Conservation (phyloP, 2,113 vertebrate genomes). For the Nerophis lumbriciformis region DNA sequence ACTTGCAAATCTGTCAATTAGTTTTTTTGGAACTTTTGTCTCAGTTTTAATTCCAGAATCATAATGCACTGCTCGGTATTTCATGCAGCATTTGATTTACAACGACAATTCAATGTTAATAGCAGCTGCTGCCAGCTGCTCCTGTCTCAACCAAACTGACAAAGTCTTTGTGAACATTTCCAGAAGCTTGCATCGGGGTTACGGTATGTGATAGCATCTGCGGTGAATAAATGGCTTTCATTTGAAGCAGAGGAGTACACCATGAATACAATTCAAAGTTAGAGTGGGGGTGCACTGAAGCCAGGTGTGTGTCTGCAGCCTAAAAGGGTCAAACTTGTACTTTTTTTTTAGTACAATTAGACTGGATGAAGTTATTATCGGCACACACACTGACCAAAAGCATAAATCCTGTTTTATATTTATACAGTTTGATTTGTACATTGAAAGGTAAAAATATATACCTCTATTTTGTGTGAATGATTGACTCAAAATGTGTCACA, state of each 20-base stretch:
- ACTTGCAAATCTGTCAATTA: background rate
- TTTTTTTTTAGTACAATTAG: background rate
- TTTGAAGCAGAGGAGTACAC: slow-evolving; percentile 18
- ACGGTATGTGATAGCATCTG: slow-evolving; percentile 50
- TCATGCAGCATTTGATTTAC: slow-evolving; percentile 36
- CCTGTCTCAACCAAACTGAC: slow-evolving; percentile 19
- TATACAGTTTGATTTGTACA: too few relatives aligned
- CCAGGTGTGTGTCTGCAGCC: background rate
- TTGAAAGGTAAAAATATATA: too few relatives aligned
- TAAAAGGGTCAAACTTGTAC: background rate
- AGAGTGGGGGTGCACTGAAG: background rate
- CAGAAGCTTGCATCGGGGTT: slow-evolving; percentile 50
- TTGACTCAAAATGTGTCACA: too few relatives aligned
- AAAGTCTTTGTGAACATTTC: slow-evolving; percentile 41
- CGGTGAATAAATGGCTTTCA: slow-evolving; percentile 40
- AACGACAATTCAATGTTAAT: slow-evolving; percentile 29
- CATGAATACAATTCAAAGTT: background rate
- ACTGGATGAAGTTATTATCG: background rate
- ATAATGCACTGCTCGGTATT: slow-evolving; percentile 30
- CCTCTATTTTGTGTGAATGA: too few relatives aligned
- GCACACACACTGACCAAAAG: too few relatives aligned
- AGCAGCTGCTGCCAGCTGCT: slow-evolving; percentile 54
- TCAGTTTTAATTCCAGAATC: slow-evolving; percentile 24
- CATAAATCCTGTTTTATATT: background rate
- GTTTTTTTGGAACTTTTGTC: slow-evolving; percentile 26